phyloP scores from a whole-genome alignment of 2,113 vertebrate species.

The Anoura caudifer region DNA sequence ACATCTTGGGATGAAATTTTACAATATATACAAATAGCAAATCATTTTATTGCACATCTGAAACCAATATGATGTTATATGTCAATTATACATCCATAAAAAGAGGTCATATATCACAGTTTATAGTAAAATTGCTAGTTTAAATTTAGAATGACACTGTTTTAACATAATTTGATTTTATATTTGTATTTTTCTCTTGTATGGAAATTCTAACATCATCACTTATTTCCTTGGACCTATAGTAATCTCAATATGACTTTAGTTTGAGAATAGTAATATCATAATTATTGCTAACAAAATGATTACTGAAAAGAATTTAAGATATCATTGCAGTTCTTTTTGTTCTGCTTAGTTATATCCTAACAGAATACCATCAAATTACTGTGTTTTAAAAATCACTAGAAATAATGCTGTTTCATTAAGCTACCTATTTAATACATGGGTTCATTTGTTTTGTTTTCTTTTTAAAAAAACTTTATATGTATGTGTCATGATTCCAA shows the following conservation, averaged over 20 bases:
- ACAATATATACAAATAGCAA: neutral
- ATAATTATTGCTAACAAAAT: neutral
- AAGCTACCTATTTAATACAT: neutral
- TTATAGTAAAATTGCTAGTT: neutral
- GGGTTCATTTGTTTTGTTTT: neutral
- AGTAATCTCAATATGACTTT: neutral
- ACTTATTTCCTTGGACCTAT: neutral
- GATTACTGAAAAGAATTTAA: neutral
- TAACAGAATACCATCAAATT: neutral
- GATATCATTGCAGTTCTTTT: neutral
- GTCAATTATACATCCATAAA: neutral
- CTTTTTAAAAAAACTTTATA: neutral
- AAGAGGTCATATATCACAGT: neutral
- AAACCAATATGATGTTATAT: neutral
- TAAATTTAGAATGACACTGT: neutral
- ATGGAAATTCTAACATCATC: neutral
- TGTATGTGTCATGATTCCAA: neutral
- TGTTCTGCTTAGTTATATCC: neutral
- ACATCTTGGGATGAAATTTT: neutral
- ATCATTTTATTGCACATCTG: neutral
- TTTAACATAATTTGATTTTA: neutral
- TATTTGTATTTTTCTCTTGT: neutral
- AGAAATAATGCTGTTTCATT: neutral
- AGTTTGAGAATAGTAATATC: neutral
- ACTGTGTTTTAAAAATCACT: neutral